Evolutionary conservation across 1,140 invertebrate species (phyloP).

Genomic region (Yoshiicerus persimilis): DNA sequence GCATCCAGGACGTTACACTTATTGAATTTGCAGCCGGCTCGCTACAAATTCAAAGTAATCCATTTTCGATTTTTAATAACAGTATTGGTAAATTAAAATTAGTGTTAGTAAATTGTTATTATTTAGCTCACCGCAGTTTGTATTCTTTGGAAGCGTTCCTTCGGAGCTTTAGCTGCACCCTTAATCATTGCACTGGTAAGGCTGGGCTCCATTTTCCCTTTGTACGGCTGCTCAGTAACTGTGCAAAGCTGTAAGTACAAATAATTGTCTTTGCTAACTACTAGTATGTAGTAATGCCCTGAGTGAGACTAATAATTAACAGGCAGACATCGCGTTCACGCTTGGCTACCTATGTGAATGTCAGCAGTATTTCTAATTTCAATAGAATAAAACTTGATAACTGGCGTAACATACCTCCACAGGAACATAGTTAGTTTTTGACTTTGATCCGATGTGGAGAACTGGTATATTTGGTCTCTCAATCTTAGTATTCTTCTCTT

Average conservation of each 20-base stretch:
- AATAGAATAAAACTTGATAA: too few relatives aligned
- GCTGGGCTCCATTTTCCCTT: background rate
- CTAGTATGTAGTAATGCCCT: too few relatives aligned
- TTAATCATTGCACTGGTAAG: conserved; percentile 6
- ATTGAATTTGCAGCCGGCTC: background rate
- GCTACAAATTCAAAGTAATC: too few relatives aligned
- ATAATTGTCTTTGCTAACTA: too few relatives aligned
- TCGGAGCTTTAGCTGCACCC: background rate
- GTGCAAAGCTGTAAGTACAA: background rate
- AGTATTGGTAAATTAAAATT: background rate
- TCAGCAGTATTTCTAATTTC: too few relatives aligned
- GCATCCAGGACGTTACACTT: background rate
- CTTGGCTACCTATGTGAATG: too few relatives aligned
- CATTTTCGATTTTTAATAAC: background rate
- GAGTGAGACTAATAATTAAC: too few relatives aligned
- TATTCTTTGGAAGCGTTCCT: background rate
- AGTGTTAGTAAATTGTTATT: background rate
- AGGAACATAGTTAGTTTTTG: background rate
- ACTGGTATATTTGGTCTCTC: background rate
- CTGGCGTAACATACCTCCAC: background rate
- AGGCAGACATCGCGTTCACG: too few relatives aligned
- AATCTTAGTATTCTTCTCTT: background rate
- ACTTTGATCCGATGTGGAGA: background rate
- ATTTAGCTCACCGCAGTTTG: background rate
- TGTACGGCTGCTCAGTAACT: background rate